Conservation (phyloP, 37 sponge, comb jelly and placozoan species). For the Petrosia ficiformis region DNA sequence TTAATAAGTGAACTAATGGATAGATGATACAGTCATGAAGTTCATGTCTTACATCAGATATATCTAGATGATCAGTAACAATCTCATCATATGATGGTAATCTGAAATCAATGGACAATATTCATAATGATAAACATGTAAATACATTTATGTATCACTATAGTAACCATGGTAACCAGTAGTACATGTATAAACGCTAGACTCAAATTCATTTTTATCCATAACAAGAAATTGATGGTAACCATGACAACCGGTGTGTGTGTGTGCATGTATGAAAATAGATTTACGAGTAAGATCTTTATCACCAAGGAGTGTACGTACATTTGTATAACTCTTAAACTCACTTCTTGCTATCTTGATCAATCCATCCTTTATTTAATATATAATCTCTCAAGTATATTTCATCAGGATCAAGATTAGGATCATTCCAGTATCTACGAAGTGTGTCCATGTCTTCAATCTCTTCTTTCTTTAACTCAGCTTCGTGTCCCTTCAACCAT, state of each 20-base stretch:
- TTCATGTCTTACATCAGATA: neutral
- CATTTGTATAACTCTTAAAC: neutral
- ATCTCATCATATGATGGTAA: slow-evolving; percentile 56
- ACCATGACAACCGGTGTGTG: no score
- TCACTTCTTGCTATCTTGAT: slow-evolving; percentile 36
- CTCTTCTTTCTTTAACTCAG: slow-evolving; percentile 9
- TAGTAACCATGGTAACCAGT: no score
- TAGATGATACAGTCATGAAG: neutral
- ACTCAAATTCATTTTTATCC: no score
- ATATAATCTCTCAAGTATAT: slow-evolving; percentile 91
- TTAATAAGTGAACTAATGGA: neutral
- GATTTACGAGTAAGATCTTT: no score
- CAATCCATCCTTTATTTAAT: slow-evolving; percentile 80
- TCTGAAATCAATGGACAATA: slow-evolving; percentile 10
- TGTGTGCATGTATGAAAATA: no score
- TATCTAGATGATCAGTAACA: slow-evolving; percentile 26
- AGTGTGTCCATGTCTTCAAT: slow-evolving; percentile 64
- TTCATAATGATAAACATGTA: no score
- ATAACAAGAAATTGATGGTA: no score
- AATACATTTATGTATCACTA: no score
- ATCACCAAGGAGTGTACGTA: no score
- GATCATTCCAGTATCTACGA: slow-evolving; percentile 72
- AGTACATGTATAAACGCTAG: no score
- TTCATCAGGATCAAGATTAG: slow-evolving; percentile 69
- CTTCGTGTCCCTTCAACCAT: slow-evolving; percentile 85